Base-by-base conservation (phyloP, 1,140 invertebrate genomes). In the Neodiprion lecontei region DNA sequence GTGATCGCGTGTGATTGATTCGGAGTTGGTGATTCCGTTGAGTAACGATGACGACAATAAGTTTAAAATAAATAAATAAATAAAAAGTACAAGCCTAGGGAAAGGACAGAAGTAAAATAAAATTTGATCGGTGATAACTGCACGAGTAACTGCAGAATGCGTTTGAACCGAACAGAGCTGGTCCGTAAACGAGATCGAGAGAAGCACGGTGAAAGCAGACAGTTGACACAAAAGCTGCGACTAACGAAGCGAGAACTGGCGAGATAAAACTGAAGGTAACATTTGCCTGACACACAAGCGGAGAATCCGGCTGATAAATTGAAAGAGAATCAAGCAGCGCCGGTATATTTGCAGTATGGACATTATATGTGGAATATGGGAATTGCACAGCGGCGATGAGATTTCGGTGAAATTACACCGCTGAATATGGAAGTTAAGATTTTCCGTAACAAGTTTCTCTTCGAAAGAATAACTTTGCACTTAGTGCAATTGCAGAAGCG, bases 171-270 rank as follows among this genome's bases (percentile, higher is more conserved):
- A 61, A 17, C 5, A 7, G 53, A 7, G n/a, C 53, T 61, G 53
- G 53, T 12, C 53, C n/a, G 9, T 61, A 5, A 61, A 61, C 53
- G 53, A 61, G n/a, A 61, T 12, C 53, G 53, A 61, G 53, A 61
- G 9, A 12, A 61, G 5, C n/a, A 9, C 53, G 53, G 9, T 12
- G 11, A 5, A 61, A 14, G 53, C n/a, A 12, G 65, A 53, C 49
- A 70, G 53, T 61, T 17, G 65, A 53, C 49, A 73, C 50, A 70
- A 1, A 68, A 65, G 21, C 48, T 48, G 68, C 48, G 67, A 71
- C 71, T 77, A 77, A 77, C 76, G 71, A 77, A 77, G 72, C 73
- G 71, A 77, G 74, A 70, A 70, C 23, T 69, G 2, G 28, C 17
- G 50, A 72, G 72, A 76, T 76, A 78, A 61, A 61, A 70, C 61